Percentiles rank a stretch among this genome's conserved stretches.
phyloP scores from a whole-genome alignment of 2,888 invertebrate genomes.

The Hyppa rectilinea region DNA sequence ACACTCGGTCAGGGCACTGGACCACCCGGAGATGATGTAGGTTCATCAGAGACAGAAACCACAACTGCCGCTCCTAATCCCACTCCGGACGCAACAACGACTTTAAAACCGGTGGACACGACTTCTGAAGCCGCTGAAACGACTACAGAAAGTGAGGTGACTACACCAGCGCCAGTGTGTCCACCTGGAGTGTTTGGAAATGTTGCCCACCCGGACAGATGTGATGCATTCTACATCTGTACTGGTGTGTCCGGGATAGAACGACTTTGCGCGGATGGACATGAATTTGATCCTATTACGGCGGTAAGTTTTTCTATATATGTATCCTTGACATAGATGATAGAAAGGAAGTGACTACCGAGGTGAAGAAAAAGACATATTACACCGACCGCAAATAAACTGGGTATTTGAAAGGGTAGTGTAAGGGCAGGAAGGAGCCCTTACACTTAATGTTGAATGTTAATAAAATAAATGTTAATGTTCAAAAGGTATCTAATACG shows the following conservation, averaged over 20 bases:
- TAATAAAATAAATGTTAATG: no score
- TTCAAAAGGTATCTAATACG: no score
- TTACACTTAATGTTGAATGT: no score
- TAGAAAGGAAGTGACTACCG: no score
- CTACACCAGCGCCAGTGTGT: slow-evolving; percentile 52
- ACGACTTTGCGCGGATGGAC: neutral
- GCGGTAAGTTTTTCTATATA: neutral
- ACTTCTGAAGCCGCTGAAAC: slow-evolving; percentile 52
- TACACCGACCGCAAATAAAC: no score
- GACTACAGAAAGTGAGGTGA: slow-evolving; percentile 30
- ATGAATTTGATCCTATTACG: neutral
- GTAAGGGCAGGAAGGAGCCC: no score
- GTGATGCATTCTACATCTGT: slow-evolving; percentile 69
- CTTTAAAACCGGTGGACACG: slow-evolving; percentile 9
- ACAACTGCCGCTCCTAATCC: neutral
- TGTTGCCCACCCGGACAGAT: slow-evolving; percentile 66
- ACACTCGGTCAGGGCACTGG: slow-evolving; percentile 11
- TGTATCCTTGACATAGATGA: no score
- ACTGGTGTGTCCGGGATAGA: slow-evolving; percentile 36
- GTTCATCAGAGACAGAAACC: neutral
- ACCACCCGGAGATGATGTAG: neutral
- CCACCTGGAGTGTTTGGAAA: slow-evolving; percentile 65
- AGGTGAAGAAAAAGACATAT: no score
- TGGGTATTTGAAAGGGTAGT: no score
- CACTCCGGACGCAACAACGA: neutral